Evolutionary conservation across 2,888 invertebrate species (phyloP).

Genomic region (Nymphalis c-album): DNA sequence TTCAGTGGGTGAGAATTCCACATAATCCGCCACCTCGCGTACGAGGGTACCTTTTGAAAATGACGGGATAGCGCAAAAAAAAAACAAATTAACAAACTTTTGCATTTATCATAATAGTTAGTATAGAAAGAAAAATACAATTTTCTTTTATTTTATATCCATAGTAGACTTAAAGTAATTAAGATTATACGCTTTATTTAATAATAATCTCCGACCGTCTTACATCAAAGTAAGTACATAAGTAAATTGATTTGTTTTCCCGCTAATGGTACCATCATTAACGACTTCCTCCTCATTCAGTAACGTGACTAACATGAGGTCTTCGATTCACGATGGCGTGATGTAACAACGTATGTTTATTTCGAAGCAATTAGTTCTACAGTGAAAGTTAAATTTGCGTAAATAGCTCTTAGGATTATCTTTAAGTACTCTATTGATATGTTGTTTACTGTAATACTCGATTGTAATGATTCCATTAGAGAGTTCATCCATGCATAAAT

Average conservation of each 20-base stretch:
- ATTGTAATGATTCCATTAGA: background rate
- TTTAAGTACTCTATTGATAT: background rate
- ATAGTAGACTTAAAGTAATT: no score
- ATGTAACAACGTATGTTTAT: slow-evolving; percentile 18
- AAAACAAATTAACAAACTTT: no score
- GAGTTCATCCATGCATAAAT: background rate
- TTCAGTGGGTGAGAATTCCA: no score
- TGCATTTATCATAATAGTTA: no score
- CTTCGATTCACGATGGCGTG: slow-evolving; percentile 17
- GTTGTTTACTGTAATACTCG: background rate
- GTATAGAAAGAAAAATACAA: no score
- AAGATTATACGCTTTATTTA: background rate
- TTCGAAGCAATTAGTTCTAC: slow-evolving; percentile 7
- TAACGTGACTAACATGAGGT: slow-evolving; percentile 24
- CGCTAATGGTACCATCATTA: slow-evolving; percentile 21
- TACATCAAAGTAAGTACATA: background rate
- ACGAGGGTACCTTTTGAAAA: no score
- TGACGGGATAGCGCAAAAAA: no score
- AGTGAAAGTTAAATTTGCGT: slow-evolving; percentile 9
- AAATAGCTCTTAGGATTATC: slow-evolving; percentile 13
- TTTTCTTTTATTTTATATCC: no score
- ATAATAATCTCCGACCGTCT: background rate
- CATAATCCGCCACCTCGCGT: no score
- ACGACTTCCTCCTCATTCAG: slow-evolving; percentile 24
- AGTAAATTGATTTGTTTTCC: slow-evolving; percentile 17